Evolutionary conservation across 1,140 invertebrate species (phyloP).

Genomic region (Trichogramma pretiosum): DNA sequence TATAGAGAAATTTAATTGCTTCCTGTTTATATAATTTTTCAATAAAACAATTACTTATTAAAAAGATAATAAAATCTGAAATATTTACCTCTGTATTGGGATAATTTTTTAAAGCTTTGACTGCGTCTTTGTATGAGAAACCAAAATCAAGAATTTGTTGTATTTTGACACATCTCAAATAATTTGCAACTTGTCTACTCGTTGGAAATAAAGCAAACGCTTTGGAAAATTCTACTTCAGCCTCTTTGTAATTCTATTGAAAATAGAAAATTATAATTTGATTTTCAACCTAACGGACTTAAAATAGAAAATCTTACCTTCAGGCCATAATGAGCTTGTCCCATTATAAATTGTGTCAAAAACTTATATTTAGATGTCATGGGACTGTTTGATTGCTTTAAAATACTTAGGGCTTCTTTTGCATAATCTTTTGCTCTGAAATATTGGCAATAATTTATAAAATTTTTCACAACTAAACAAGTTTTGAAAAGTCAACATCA

Average conservation of each 20-base stretch:
- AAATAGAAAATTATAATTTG: background rate
- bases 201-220: constrained; percentile 2
- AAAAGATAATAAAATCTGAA: background rate
- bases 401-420: background rate
- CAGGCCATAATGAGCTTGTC: background rate
- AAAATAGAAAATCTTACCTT: background rate
- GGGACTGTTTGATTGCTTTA: background rate
- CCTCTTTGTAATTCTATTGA: background rate
- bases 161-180: background rate
- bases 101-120: constrained; percentile 1
- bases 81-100: background rate
- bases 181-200: background rate
- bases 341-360: background rate
- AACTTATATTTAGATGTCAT: background rate
- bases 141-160: background rate
- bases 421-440: background rate
- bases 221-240: background rate
- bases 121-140: background rate
- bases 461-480: background rate
- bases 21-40: no score
- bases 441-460: background rate
- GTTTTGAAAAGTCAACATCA: background rate
- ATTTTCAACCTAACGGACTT: background rate
- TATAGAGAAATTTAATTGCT: no score
- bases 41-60: background rate